Evolutionary conservation across 2,888 invertebrate genomes (phyloP), one percentile per base, ranked within the genome.

Genomic region (Eueremaeus valkanovi): DNA sequence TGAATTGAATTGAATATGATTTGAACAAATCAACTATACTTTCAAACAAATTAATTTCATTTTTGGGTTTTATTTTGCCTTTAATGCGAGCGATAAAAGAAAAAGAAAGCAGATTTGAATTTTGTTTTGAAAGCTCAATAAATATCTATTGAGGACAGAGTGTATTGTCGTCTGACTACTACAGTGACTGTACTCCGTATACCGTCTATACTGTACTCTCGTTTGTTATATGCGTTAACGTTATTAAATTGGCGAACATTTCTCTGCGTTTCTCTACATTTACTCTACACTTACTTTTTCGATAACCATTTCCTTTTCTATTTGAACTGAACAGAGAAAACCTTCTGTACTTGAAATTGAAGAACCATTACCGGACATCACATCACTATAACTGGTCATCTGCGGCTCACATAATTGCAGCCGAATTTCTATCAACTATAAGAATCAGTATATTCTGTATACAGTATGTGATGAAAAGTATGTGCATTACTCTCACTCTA

Each of bases 311-410:
- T 66, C 66, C 51, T 51, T 33, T 72, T 72, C n/a, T 72, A 18
- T 51, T 31, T 51, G 29, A 45, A 45, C 9, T 40, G 45, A 51
- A 45, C 42, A 72, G 3, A 1, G 72, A 70, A 61, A 61, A 61
- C 61, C 36, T 66, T 70, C 33, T 70, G 42, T 45, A 66, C 36
- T 66, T 36, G 36, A 66, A 66, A 66, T 66, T 66, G 66, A 66
- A 66, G 36, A 36, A 33, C 66, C 66, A 66, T 66, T 72, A 72
- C 72, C 51, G 72, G 72, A 72, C 72, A 72, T 72, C 72, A 72
- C 72, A 72, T 29, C 51, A 51, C 72, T 29, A 45, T 45, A 45
- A 45, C 72, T 45, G 45, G 72, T 72, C 68, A 33, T 68, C 42
- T 72, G 45, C 45, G 45, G 49, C 72, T 29, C 42, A 21, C 9